A percentile compares a stretch with the other conserved stretches of the same genome.
Conservation (phyloP, 2,888 invertebrate species). For the Scotopteryx bipunctaria region DNA sequence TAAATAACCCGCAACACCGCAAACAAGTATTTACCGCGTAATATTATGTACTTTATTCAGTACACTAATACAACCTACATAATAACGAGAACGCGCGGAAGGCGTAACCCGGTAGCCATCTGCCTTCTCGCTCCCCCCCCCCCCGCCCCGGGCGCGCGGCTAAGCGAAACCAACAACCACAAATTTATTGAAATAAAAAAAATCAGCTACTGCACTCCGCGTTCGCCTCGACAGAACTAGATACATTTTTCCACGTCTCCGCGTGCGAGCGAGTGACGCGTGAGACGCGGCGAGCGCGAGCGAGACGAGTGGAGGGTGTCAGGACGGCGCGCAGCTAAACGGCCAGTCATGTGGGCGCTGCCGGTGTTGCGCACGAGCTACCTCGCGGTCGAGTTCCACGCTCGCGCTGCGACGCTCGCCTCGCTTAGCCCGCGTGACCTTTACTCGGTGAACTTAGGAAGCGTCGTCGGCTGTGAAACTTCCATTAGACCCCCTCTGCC, state of each 20-base stretch:
- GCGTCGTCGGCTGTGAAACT: slow-evolving; percentile 79
- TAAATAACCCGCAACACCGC: slow-evolving; percentile 73
- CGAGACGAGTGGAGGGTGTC: slow-evolving; percentile 55
- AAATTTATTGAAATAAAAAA: slow-evolving; percentile 83
- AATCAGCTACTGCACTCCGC: slow-evolving; percentile 81
- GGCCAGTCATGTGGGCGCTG: slow-evolving; percentile 81
- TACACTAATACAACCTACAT: slow-evolving; percentile 81
- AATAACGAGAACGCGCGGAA: slow-evolving; percentile 80
- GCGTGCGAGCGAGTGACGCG: slow-evolving; percentile 57
- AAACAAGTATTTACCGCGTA: slow-evolving; percentile 75
- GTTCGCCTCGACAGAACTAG: slow-evolving; percentile 80
- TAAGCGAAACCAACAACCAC: slow-evolving; percentile 80
- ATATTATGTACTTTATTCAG: slow-evolving; percentile 68
- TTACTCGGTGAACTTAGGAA: slow-evolving; percentile 82
- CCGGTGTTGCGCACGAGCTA: slow-evolving; percentile 82
- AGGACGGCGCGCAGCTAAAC: slow-evolving; percentile 67
- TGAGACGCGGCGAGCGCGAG: slow-evolving; percentile 45
- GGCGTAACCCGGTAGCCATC: slow-evolving; percentile 82
- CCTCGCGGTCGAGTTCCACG: slow-evolving; percentile 77
- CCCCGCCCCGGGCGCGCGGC: slow-evolving; percentile 75
- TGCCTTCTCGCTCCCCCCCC: slow-evolving; percentile 71
- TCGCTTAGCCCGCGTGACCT: slow-evolving; percentile 80
- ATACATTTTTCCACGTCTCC: slow-evolving; percentile 81
- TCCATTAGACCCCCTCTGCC: slow-evolving; percentile 76
- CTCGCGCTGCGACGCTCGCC: slow-evolving; percentile 76